phyloP scores from a whole-genome alignment of 2,113 vertebrate genomes.

The Parus major region DNA sequence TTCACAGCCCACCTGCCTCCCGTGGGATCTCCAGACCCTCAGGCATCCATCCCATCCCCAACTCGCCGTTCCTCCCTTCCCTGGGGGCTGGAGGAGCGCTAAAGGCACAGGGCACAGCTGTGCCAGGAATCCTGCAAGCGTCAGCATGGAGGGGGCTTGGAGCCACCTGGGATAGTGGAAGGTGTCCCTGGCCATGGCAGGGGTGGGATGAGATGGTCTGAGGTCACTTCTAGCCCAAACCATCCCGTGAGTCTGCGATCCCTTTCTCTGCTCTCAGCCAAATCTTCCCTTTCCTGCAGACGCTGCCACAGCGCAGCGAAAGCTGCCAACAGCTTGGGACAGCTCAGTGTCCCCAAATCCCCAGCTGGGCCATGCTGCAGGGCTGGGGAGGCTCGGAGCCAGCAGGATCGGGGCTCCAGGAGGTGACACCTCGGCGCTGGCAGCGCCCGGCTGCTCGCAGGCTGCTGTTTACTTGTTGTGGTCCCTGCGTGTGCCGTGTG shows the following conservation, averaged over 20 bases:
- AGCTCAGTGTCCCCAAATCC: rapidly evolving
- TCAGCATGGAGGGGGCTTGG: rapidly evolving
- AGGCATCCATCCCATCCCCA: background rate
- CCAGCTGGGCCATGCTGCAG: rapidly evolving
- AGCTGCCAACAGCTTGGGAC: background rate
- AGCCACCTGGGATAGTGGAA: rapidly evolving
- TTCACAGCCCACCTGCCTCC: background rate
- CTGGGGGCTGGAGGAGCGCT: rapidly evolving
- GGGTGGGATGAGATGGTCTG: rapidly evolving
- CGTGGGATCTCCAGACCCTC: background rate
- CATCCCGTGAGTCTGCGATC: rapidly evolving
- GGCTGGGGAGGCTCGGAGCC: background rate
- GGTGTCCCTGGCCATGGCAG: background rate
- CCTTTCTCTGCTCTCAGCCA: background rate
- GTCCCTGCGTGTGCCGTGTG: background rate
- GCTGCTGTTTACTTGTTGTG: conserved; percentile 16
- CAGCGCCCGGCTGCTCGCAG: rapidly evolving
- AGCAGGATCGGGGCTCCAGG: rapidly evolving
- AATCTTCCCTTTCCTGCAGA: background rate
- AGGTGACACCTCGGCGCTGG: background rate
- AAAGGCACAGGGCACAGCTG: background rate
- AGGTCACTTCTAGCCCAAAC: background rate
- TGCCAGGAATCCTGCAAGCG: background rate
- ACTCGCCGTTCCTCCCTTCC: rapidly evolving
- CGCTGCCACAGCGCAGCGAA: background rate